Base-by-base conservation (phyloP, 2,888 invertebrate species). In the Lottia scabra region DNA sequence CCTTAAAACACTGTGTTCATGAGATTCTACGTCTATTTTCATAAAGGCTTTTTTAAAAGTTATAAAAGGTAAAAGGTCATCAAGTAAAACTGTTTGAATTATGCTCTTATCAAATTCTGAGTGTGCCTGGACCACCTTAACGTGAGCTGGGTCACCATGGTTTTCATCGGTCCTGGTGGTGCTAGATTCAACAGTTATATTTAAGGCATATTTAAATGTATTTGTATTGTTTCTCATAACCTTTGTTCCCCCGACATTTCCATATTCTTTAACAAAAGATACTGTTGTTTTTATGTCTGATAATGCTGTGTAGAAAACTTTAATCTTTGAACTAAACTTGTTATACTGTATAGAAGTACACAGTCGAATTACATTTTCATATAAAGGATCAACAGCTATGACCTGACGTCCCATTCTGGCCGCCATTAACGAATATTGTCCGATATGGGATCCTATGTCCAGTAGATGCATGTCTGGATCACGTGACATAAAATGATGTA, bases 1-100 rank as follows among this genome's bases (percentile, higher is more conserved):
- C 1, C 23, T 56, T 56, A 56, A 56, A 23, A 56, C 56, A 13
- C 56, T 56, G 4, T 56, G 19, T 56, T 56, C 56, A 23, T 56
- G 56, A 19, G 56, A 56, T 56, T 56, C 56, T 5, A 56, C 56
- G 56, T 56, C 56, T 10, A 56, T 56, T 56, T 56, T 56, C 56
- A 56, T 56, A 19, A 56, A 56, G 23, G 56, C 56, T 13, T 56
- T 56, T 56, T 56, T 56, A 13, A 56, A 56, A 23, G 56, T 10
- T 23, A 56, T 13, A 23, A 56, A 56, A 12, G 56, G 56, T 56
- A 56, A 56, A 10, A 56, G 23, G 23, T 56, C 56, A 56, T 56
- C 56, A 10, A 56, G 23, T 23, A 56, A 56, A 23, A 56, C 56
- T 56, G 56, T 56, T 23, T 56, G 19, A 56, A 56, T 56, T 8